These are phyloP conservation scores for Phrixothrix hirtus DNA, from an alignment of 2,888 invertebrate genomes.

Conservation along the genomic window DNA sequence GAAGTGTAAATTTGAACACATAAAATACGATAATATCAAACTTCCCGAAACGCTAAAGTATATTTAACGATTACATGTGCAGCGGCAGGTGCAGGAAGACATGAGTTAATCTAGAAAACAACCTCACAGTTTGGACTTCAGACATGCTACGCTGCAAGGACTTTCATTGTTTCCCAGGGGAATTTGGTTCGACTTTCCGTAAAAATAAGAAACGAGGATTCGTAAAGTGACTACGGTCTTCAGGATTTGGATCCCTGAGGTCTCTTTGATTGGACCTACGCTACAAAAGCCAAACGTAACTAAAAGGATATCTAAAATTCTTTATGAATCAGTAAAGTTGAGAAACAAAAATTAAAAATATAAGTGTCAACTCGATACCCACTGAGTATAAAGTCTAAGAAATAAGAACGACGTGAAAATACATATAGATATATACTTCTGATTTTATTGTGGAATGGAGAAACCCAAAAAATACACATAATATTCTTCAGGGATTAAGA, in stretches of 20 bases:
- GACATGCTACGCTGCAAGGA: conserved; percentile 12
- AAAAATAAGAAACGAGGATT: conserved; percentile 30
- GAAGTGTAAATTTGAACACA: too few species aligned
- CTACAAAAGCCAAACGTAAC: conserved; percentile 24
- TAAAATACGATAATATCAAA: too few species aligned
- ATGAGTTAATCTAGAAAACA: conserved; percentile 11
- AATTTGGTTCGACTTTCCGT: conserved; percentile 22
- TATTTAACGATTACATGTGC: conserved; percentile 8
- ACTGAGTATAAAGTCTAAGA: not conserved
- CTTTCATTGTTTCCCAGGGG: conserved; percentile 17
- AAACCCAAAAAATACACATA: not conserved
- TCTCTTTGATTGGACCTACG: conserved; percentile 29
- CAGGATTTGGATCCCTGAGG: conserved; percentile 23
- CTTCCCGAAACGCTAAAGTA: too few species aligned
- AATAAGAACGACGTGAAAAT: not conserved
- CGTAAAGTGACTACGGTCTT: conserved; percentile 28
- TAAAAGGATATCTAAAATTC: conserved; percentile 30
- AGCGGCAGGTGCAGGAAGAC: conserved; percentile 9
- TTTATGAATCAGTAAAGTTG: conserved; percentile 22
- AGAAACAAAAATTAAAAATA: conserved; percentile 16
- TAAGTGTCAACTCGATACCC: not conserved
- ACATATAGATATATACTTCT: not conserved
- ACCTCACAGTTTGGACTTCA: conserved; percentile 5
- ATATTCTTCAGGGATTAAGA: not conserved
- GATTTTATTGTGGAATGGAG: not conserved